These are phyloP conservation scores for Tuberolachnus salignus DNA, from an alignment of 2,888 invertebrate species.

Conservation along the genomic window DNA sequence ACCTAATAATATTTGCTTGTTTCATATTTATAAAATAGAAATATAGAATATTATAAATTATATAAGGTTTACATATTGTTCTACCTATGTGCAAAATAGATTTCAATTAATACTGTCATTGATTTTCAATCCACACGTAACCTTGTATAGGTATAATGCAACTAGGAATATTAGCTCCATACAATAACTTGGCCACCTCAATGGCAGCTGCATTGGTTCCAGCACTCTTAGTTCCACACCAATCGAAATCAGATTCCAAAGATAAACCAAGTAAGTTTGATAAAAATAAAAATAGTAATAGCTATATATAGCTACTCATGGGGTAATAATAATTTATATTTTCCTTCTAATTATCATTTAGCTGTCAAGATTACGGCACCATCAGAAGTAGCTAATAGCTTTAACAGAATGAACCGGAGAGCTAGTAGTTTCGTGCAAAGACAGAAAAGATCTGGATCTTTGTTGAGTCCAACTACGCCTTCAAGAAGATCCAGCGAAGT, in stretches of 20 bases:
- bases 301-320: background rate
- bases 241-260: slow-evolving; percentile 59
- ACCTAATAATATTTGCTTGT: no score
- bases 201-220: slow-evolving; percentile 66
- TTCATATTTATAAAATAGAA: background rate
- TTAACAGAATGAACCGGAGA: slow-evolving; percentile 50
- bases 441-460: slow-evolving; percentile 51
- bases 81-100: background rate
- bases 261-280: slow-evolving; percentile 50
- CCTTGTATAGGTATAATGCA: slow-evolving; percentile 64
- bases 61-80: background rate
- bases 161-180: slow-evolving; percentile 66
- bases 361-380: slow-evolving; percentile 48
- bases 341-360: slow-evolving; percentile 9
- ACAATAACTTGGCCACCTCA: slow-evolving; percentile 66
- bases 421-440: slow-evolving; percentile 53
- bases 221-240: slow-evolving; percentile 64
- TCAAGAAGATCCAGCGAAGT: slow-evolving; percentile 49
- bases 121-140: background rate
- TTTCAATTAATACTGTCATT: no score
- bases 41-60: background rate
- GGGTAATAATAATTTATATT: slow-evolving; percentile 2
- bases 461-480: slow-evolving; percentile 50
- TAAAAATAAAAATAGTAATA: background rate
- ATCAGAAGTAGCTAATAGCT: slow-evolving; percentile 58